Base-by-base conservation (phyloP, 2,888 invertebrate genomes). In the Ormyrus thymus region DNA sequence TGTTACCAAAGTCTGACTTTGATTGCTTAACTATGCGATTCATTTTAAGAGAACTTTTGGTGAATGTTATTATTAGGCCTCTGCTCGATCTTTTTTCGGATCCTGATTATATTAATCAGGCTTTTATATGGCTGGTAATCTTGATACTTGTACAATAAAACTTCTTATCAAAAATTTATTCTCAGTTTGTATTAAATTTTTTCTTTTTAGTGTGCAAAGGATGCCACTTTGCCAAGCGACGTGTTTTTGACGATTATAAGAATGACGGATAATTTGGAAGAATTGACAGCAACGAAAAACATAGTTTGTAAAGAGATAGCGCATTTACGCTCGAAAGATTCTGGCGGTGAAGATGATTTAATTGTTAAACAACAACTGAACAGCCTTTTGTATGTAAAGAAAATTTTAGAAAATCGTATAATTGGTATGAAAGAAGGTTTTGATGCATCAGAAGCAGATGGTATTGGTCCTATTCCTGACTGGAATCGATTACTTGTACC, bases 81-180 rank as follows among this genome's bases (percentile, higher is more conserved):
- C 90, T 95, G 55, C 91, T 97, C 66, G 92, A 94, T 86, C 90
- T 95, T 83, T 89, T 96, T 80, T 95, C 96, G 61, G 97, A 97
- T 91, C 97, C 98, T 70, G 97, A 97, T 92, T 97, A 95, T 88
- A 95, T 98, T 84, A 98, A 98, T 91, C 95, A 97, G 90, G 93
- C 94, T 81, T 95, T 97, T 87, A 93, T 97, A 86, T 96, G 95
- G 95, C 93, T 95, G 92, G 97, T 97, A 90, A 93, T 11, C 29
- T 29, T 29, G 29, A 29, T 29, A 29, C 29, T 29, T 81, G 56
- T 51, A 58, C 43, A 15, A 29, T 4, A 0, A 29, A 29, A 29
- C 29, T 29, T 29, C 3, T 29, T 29, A 3, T 29, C 29, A 29
- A 29, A 29, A 29, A 29, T 29, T 29, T 29, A 0, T 29, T 29